Evolutionary conservation across 2,113 vertebrate species (phyloP), one percentile per base, ranked within the genome.

Genomic region (Clupea harengus): DNA sequence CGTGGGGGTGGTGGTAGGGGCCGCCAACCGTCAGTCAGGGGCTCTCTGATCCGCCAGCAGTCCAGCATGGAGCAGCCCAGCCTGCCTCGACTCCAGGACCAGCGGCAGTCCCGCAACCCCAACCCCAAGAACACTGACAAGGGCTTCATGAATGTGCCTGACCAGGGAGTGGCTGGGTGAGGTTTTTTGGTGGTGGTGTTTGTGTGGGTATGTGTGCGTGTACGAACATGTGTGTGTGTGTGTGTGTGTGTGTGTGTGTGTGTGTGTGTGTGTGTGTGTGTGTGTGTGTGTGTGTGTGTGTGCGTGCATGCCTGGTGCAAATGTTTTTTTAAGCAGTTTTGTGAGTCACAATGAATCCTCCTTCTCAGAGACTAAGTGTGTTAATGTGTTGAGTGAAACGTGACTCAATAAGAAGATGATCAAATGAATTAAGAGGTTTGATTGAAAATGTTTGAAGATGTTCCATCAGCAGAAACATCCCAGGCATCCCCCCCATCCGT

Each of bases 91-190:
- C 85, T 92, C 83, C 93, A 94, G 54, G 89, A 94, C 87, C 88
- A 94, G 87, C 88, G 83, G 7, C 87, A 75, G 18, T 60, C 22
- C 18, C 72, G 85, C 67, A 84, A 82, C 80, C 82, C 85, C 87
- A 6, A 81, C 22, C 3, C 54, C 64, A 4, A 22, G 4, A 81
- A 86, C 6, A 20, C 57, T 28, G 94, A 97, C 91, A 92, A 95
- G 92, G 93, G 91, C 46, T 97, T 97, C 90, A 97, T 97, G 96
- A 88, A 91, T 0, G 96, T 97, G 32, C 96, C 96, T 0, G 96
- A 97, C 6, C 94, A 96, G 85, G 96, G 96, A 0, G 95, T 95
- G 0, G 95, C 96, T 0, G 96, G 96, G 96, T 97, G 83, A 95
- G 94, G 46, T 72, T 3, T 72, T 11, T 80, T 45, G 47, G 50